Conservation (phyloP, 2,113 vertebrate species). For the Leucopternis melanops region DNA sequence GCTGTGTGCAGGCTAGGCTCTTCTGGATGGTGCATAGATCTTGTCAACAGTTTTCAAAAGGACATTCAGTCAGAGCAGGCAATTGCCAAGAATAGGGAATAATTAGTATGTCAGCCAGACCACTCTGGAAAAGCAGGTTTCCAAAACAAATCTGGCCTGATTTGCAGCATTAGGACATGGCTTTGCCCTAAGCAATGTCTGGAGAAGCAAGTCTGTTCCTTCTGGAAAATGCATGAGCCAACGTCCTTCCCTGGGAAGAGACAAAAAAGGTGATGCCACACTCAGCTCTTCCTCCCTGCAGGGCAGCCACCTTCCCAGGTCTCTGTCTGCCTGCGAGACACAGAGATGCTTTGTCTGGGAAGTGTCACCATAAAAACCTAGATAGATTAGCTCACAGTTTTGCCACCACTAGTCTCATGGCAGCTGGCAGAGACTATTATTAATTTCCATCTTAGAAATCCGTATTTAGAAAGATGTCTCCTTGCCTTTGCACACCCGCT, state of each 20-base stretch:
- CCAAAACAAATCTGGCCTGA: conserved; percentile 18
- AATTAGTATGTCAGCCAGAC: not conserved
- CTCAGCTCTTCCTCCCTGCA: not conserved
- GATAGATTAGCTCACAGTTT: not conserved
- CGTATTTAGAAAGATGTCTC: not conserved
- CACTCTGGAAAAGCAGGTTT: conserved; percentile 25
- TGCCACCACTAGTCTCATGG: not conserved
- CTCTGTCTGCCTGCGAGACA: not conserved
- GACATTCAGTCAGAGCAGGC: not conserved
- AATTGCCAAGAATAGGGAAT: not conserved
- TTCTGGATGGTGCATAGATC: too few relatives aligned
- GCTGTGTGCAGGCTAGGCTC: too few relatives aligned
- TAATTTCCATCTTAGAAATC: not conserved
- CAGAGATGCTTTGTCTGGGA: not conserved
- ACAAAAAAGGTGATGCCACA: not conserved
- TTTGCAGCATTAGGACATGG: not conserved
- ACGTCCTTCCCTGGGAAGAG: not conserved
- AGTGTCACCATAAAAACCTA: not conserved
- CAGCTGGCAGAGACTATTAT: not conserved
- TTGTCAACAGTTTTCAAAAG: conserved; percentile 29
- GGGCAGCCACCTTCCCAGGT: not conserved
- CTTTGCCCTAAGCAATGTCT: not conserved
- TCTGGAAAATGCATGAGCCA: not conserved
- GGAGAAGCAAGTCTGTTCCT: not conserved
- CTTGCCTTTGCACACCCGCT: not conserved